Conservation (phyloP, 2,797 vertebrate genomes). For the Dendrocincla fuliginosa region DNA sequence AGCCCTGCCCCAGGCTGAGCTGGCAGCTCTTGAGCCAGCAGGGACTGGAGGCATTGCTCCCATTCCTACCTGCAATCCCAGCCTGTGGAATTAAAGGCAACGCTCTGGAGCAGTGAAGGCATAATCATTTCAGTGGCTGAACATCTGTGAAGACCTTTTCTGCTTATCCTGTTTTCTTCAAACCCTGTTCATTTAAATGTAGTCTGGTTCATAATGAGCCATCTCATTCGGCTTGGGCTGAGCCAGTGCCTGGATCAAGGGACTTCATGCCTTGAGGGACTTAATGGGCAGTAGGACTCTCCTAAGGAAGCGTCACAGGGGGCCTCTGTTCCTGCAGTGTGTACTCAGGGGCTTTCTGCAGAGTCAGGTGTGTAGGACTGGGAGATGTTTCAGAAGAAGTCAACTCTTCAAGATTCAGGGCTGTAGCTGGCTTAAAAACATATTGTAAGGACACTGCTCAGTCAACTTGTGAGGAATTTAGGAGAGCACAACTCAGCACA, state of each 20-base stretch:
- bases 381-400: neutral
- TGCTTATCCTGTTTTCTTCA: neutral
- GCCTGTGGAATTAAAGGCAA: neutral
- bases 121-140: neutral
- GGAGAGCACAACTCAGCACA: fast-evolving
- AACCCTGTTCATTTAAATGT: neutral
- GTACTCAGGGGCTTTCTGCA: neutral
- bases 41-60: neutral
- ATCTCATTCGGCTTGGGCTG: neutral
- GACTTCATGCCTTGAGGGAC: neutral
- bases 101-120: neutral
- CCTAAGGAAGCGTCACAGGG: neutral
- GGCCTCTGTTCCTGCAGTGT: fast-evolving
- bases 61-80: neutral
- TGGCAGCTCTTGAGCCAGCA: neutral
- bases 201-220: neutral
- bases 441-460: neutral
- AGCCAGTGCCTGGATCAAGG: neutral
- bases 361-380: neutral
- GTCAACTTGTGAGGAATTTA: neutral
- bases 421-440: neutral
- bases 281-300: neutral
- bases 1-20: neutral
- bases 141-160: neutral
- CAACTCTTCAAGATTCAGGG: neutral